A percentile compares a stretch with the other conserved stretches of the same genome.
phyloP scores from a whole-genome alignment of 2,797 vertebrate species.

The Danio choprae region DNA sequence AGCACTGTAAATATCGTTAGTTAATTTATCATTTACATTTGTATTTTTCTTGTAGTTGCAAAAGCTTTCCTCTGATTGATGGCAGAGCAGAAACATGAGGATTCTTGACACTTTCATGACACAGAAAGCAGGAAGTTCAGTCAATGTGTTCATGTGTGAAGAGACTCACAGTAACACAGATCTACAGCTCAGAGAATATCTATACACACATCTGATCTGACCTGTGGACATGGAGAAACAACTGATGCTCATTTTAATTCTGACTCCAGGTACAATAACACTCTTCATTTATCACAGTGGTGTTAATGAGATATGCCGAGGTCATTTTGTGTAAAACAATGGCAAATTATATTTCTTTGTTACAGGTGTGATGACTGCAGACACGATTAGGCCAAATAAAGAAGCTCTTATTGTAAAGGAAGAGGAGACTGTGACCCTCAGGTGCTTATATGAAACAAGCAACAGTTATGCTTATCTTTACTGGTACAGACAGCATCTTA shows the following conservation, averaged over 20 bases:
- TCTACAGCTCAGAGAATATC: background rate
- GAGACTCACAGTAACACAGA: background rate
- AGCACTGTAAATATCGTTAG: no score
- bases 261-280: background rate
- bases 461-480: background rate
- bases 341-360: background rate
- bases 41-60: no score
- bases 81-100: no score
- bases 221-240: background rate
- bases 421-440: constrained; percentile 12
- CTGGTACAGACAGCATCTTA: no score
- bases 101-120: no score
- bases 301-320: background rate
- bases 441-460: constrained; percentile 15
- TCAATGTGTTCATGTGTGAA: background rate
- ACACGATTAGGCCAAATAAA: background rate
- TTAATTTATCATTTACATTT: background rate
- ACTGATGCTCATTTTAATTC: background rate
- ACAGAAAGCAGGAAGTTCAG: background rate
- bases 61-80: no score
- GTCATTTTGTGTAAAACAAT: no score
- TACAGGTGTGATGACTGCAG: background rate
- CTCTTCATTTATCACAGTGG: background rate
- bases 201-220: background rate
- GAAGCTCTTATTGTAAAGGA: background rate